These are phyloP conservation scores for Idaea straminata DNA, from an alignment of 2,888 invertebrate species.

Conservation along the genomic window DNA sequence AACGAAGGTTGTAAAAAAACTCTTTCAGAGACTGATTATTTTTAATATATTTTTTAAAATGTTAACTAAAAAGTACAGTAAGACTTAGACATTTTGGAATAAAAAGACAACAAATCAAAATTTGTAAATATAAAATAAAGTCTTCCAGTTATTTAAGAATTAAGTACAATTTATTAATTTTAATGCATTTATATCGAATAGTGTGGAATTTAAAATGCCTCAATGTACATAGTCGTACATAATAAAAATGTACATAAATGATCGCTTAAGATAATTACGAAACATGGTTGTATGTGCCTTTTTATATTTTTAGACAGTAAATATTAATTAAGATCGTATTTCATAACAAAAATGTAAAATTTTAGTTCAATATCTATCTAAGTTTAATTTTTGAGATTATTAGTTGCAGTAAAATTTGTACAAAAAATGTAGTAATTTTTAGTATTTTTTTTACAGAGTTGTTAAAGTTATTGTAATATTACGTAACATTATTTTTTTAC, in stretches of 20 bases:
- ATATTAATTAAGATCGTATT: slow-evolving; percentile 26
- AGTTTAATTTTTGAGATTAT: slow-evolving; percentile 63
- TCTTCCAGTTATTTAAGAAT: slow-evolving; percentile 61
- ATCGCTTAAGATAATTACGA: slow-evolving; percentile 9
- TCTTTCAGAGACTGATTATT: slow-evolving; percentile 75
- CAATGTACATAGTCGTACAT: slow-evolving; percentile 27
- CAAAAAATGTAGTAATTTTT: slow-evolving; percentile 55
- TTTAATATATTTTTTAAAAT: slow-evolving; percentile 51
- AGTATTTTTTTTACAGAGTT: slow-evolving; percentile 66
- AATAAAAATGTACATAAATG: slow-evolving; percentile 32
- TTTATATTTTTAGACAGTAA: slow-evolving; percentile 14
- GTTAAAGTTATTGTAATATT: slow-evolving; percentile 47
- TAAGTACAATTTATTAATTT: slow-evolving; percentile 42
- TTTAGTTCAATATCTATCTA: slow-evolving; percentile 14
- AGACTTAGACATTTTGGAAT: slow-evolving; percentile 23
- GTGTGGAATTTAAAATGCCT: slow-evolving; percentile 36
- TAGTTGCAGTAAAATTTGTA: slow-evolving; percentile 55
- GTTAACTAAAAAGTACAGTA: slow-evolving; percentile 47
- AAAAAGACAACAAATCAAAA: slow-evolving; percentile 53
- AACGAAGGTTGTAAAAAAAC: slow-evolving; percentile 58
- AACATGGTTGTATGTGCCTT: slow-evolving; percentile 48
- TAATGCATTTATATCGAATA: slow-evolving; percentile 41
- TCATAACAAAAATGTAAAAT: slow-evolving; percentile 17
- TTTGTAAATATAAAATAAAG: slow-evolving; percentile 56
- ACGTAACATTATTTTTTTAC: slow-evolving; percentile 31